Evolutionary conservation across 2,888 invertebrate genomes (phyloP).

Genomic region (Trichopoda pennipes): DNA sequence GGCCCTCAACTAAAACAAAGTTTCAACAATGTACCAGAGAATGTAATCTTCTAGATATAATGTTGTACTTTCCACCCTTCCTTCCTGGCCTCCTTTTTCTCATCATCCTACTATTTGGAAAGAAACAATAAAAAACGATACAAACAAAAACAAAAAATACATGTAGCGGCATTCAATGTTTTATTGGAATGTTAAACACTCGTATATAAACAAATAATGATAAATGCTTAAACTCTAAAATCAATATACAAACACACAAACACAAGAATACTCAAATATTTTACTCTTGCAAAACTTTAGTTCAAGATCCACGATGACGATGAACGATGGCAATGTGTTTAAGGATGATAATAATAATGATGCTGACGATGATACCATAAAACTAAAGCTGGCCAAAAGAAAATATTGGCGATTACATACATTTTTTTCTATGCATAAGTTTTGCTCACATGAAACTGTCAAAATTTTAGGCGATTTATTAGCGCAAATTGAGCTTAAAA

Average conservation of each 20-base stretch:
- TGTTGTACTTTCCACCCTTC: constrained; percentile 8
- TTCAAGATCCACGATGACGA: constrained; percentile 42
- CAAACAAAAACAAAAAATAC: constrained; percentile 7
- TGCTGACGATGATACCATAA: constrained; percentile 61
- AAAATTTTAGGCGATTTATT: constrained; percentile 80
- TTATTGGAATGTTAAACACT: constrained; percentile 79
- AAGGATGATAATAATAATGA: constrained; percentile 30
- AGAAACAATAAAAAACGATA: neutral
- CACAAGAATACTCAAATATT: neutral
- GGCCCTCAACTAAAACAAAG: constrained; percentile 6
- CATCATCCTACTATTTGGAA: neutral
- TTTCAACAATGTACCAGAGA: constrained; percentile 9
- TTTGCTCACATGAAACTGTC: constrained; percentile 77
- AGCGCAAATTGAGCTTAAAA: constrained; percentile 79
- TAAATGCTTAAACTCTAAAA: constrained; percentile 74
- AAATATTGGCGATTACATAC: constrained; percentile 54
- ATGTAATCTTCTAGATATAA: constrained; percentile 44
- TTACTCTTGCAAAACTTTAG: constrained; percentile 6
- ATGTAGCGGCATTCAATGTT: constrained; percentile 63
- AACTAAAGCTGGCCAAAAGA: constrained; percentile 67
- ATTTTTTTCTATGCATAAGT: constrained; percentile 22
- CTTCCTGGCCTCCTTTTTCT: neutral
- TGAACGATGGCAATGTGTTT: constrained; percentile 40
- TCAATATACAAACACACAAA: constrained; percentile 40
- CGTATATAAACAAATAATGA: constrained; percentile 79